A percentile compares a stretch with the other conserved stretches of the same genome.
Conservation (phyloP, 2,113 vertebrate genomes). For the Columbina picui region DNA sequence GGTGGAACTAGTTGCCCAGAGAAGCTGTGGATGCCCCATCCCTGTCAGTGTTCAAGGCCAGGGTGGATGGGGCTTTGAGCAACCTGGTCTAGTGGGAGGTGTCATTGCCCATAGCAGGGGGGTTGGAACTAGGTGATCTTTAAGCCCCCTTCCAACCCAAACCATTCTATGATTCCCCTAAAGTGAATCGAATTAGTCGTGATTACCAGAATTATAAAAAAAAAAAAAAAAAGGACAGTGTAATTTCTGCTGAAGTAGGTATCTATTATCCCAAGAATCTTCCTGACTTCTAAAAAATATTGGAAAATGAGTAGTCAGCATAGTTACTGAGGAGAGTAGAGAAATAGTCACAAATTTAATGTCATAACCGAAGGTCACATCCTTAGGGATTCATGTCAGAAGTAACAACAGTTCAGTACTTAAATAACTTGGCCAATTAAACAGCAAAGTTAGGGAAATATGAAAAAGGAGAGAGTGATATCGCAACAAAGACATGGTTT, state of each 20-base stretch:
- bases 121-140: not conserved
- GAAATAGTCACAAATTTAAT: not conserved
- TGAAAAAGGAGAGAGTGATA: not conserved
- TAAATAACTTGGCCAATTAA: not conserved
- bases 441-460: not conserved
- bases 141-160: not conserved
- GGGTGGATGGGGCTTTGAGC: not conserved
- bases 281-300: not conserved
- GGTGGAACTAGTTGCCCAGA: not conserved
- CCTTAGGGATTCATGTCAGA: not conserved
- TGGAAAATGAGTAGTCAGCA: not conserved
- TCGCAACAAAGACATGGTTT: not conserved
- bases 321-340: not conserved
- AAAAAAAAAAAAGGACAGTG: not conserved
- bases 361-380: not conserved
- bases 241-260: not conserved
- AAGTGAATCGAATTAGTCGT: not conserved
- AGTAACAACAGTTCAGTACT: not conserved
- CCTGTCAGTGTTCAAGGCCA: not conserved
- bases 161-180: not conserved
- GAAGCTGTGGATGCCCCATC: not conserved
- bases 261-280: not conserved
- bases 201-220: not conserved
- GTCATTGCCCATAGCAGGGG: not conserved
- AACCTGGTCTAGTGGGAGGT: not conserved